Conservation (phyloP, 2,888 invertebrate genomes). For the Orthosia gracilis region DNA sequence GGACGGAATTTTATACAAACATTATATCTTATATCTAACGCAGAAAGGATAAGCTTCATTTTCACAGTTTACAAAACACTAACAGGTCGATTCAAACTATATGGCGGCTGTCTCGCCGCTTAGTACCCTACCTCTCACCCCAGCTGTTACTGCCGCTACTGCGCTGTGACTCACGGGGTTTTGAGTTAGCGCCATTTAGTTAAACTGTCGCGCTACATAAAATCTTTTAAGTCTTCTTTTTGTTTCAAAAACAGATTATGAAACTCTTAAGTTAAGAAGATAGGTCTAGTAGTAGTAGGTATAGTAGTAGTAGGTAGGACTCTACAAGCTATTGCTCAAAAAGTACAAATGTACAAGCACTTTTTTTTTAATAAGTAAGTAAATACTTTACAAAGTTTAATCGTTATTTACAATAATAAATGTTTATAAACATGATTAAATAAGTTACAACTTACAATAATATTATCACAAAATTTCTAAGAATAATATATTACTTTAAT, state of each 20-base stretch:
- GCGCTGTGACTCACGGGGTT: too few species aligned
- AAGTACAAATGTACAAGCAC: constrained; percentile 3
- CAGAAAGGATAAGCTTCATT: constrained; percentile 2
- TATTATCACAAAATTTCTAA: constrained; percentile 66
- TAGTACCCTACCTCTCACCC: too few species aligned
- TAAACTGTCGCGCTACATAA: not conserved
- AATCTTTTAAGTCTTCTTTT: not conserved
- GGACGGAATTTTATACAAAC: constrained; percentile 53
- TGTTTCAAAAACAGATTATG: not conserved
- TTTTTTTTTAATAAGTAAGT: not conserved
- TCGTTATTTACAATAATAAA: constrained; percentile 44
- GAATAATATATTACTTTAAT: constrained; percentile 34
- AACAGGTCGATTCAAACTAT: too few species aligned
- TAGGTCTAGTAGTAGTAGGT: too few species aligned
- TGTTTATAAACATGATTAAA: constrained; percentile 52
- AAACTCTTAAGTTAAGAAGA: not conserved
- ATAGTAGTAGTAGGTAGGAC: too few species aligned
- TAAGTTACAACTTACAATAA: constrained; percentile 54
- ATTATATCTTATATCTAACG: constrained; percentile 26
- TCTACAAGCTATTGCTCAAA: not conserved
- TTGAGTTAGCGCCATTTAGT: too few species aligned
- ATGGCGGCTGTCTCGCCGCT: too few species aligned
- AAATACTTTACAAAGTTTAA: constrained; percentile 30
- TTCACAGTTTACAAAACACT: constrained; percentile 1
- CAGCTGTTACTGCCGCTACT: too few species aligned